Conservation (phyloP, 1,140 invertebrate species). For the Drosophila paulistorum region DNA sequence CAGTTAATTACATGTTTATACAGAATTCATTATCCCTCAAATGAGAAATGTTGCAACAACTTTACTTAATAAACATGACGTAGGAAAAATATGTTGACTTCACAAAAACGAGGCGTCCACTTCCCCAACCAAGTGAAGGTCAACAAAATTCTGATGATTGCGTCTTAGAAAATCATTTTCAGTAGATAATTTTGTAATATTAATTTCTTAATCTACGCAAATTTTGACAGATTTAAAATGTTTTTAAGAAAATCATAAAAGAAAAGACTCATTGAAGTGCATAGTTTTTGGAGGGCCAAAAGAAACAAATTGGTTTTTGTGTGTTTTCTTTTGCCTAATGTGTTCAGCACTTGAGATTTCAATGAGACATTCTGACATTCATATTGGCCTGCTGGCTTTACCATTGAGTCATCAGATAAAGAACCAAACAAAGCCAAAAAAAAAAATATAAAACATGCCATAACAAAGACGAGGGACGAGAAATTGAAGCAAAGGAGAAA, state of each 20-base stretch:
- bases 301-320: neutral
- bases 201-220: neutral
- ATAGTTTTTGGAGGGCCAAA: neutral
- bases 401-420: conserved; percentile 4
- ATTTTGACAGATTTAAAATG: neutral
- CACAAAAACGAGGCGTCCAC: neutral
- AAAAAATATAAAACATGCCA: neutral
- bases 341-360: conserved; percentile 5
- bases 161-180: neutral
- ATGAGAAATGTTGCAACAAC: no score
- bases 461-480: conserved; percentile 14
- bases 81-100: neutral
- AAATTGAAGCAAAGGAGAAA: neutral
- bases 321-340: neutral
- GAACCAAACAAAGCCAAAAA: neutral
- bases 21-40: no score
- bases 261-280: neutral
- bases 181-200: neutral
- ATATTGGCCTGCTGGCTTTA: conserved; percentile 9
- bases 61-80: no score
- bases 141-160: neutral
- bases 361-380: conserved; percentile 11
- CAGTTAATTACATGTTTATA: no score
- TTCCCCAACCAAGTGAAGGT: neutral
- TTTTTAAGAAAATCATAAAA: neutral